These are phyloP conservation scores for Hirtodrosophila trivittata DNA, from an alignment of 2,888 invertebrate genomes.

Conservation along the genomic window DNA sequence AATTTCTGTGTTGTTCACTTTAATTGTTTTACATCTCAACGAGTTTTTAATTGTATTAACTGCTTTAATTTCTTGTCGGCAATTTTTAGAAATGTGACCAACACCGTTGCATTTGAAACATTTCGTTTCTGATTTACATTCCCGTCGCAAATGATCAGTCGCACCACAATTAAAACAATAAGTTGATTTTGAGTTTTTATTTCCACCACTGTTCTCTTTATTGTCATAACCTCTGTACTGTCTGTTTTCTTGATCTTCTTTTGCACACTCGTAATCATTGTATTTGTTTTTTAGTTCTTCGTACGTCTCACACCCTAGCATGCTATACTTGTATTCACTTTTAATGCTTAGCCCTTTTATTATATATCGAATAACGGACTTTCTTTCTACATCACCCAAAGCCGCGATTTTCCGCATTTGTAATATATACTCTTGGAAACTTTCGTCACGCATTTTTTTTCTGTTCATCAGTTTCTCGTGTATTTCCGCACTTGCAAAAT, in stretches of 20 bases:
- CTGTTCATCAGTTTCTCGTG: too few species aligned
- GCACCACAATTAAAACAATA: slow-evolving; percentile 18
- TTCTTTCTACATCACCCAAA: too few species aligned
- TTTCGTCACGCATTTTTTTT: too few species aligned
- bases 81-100: slow-evolving; percentile 8
- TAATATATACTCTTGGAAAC: too few species aligned
- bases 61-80: not conserved
- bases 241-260: slow-evolving; percentile 7
- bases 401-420: too few species aligned
- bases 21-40: slow-evolving; percentile 7
- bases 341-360: too few species aligned
- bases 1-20: slow-evolving; percentile 4
- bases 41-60: slow-evolving; percentile 2
- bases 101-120: slow-evolving; percentile 13
- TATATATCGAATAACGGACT: too few species aligned
- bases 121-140: slow-evolving; percentile 12
- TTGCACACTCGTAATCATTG: too few species aligned
- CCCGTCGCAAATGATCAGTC: slow-evolving; percentile 10
- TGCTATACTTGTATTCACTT: slow-evolving; percentile 2
- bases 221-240: not conserved
- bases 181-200: slow-evolving; percentile 1
- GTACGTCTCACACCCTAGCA: slow-evolving; percentile 2
- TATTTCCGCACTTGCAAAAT: too few species aligned
- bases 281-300: too few species aligned
- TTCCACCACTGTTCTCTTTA: not conserved